Conservation (phyloP, 2,888 invertebrate genomes). For the Tetropium fuscum region DNA sequence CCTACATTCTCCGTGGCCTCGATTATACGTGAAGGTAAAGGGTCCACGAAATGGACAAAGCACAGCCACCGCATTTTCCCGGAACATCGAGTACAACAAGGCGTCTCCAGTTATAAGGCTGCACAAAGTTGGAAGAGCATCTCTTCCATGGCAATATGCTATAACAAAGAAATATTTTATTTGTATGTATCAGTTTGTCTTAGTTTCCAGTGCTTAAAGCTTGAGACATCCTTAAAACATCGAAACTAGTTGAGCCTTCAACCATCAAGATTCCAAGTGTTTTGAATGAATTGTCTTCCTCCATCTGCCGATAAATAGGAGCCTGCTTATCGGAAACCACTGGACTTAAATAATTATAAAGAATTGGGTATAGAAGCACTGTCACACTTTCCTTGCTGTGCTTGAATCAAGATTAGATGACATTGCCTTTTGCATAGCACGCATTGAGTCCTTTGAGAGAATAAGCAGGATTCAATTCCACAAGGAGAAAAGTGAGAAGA, state of each 20-base stretch:
- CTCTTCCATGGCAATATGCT: conserved; percentile 82
- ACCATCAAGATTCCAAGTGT: too few species aligned
- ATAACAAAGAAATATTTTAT: conserved; percentile 59
- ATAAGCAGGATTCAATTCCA: background rate
- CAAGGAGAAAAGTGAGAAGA: background rate
- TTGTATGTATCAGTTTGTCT: too few species aligned
- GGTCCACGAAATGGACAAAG: conserved; percentile 91
- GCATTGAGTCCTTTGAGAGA: background rate
- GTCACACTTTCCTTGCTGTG: too few species aligned
- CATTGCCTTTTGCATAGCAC: background rate
- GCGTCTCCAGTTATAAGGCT: conserved; percentile 92
- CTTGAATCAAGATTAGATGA: background rate
- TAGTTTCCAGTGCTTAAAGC: too few species aligned
- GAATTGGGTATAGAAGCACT: too few species aligned
- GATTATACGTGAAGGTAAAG: conserved; percentile 93
- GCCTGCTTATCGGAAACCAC: too few species aligned
- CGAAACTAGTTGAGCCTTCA: too few species aligned
- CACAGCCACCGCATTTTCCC: conserved; percentile 88
- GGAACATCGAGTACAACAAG: conserved; percentile 88
- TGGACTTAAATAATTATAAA: too few species aligned
- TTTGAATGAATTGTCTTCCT: too few species aligned
- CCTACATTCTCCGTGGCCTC: conserved; percentile 91
- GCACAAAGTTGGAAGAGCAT: conserved; percentile 84
- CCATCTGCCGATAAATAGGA: too few species aligned
- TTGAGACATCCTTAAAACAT: too few species aligned